Conservation (phyloP, 1,140 invertebrate species). For the Ridgeia piscesae region DNA sequence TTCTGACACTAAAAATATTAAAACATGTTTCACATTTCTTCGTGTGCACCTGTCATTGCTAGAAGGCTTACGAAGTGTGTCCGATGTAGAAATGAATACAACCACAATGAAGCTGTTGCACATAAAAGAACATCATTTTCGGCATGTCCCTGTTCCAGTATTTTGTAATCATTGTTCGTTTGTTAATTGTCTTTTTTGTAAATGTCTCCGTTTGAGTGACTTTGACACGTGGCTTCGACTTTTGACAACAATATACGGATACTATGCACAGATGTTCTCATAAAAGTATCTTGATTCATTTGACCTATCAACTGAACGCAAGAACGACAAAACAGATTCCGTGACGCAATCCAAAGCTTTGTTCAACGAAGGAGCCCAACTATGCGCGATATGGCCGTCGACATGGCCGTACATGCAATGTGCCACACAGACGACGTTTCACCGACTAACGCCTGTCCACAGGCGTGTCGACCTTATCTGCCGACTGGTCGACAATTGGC, state of each 20-base stretch:
- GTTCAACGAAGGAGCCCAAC: background rate
- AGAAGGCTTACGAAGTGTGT: background rate
- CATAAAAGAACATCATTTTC: too few species aligned
- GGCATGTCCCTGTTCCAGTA: too few species aligned
- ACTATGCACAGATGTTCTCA: background rate
- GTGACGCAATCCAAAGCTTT: background rate
- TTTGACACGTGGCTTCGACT: background rate
- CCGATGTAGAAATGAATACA: background rate
- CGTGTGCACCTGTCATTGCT: background rate
- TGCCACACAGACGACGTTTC: background rate
- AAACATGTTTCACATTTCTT: background rate
- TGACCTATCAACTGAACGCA: background rate
- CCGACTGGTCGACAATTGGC: background rate
- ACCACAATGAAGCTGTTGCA: background rate
- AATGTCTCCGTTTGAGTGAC: background rate
- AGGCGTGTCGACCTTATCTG: background rate
- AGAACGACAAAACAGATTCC: background rate
- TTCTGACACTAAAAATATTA: too few species aligned
- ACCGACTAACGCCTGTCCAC: background rate
- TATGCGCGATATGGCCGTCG: background rate
- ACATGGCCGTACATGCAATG: too few species aligned
- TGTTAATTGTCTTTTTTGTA: too few species aligned
- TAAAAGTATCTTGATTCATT: background rate
- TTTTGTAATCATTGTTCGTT: too few species aligned
- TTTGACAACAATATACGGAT: background rate